A percentile compares a stretch with the other conserved stretches of the same genome.
Evolutionary conservation across 2,113 vertebrate species (phyloP).

Genomic region (Smithornis capensis): DNA sequence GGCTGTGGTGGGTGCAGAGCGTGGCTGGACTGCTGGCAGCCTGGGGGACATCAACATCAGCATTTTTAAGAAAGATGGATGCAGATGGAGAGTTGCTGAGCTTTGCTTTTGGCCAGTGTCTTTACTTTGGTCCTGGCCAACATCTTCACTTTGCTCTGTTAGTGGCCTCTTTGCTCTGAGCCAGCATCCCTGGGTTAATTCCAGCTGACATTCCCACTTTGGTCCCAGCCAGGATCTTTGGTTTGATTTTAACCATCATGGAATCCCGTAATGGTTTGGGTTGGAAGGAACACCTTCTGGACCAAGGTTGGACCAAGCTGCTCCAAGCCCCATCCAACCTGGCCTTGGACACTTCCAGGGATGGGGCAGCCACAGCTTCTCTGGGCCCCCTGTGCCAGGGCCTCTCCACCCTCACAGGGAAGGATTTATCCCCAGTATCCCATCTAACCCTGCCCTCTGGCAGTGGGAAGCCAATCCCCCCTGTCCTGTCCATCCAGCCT

Average conservation of each 20-base stretch:
- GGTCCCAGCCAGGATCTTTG: background rate
- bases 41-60: background rate
- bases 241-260: background rate
- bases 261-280: background rate
- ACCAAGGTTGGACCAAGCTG: accelerated
- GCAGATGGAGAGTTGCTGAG: background rate
- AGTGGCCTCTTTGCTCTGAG: background rate
- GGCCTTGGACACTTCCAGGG: accelerated
- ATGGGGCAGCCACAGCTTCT: background rate
- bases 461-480: background rate
- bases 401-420: background rate
- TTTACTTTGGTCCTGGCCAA: background rate
- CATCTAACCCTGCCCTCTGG: accelerated
- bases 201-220: background rate
- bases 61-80: background rate
- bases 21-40: background rate
- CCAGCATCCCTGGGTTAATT: background rate
- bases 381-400: background rate
- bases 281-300: background rate
- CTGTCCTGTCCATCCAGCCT: background rate
- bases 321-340: accelerated
- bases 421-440: background rate
- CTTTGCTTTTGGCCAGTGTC: background rate
- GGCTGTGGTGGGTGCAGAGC: background rate
- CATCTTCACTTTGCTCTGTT: background rate